Evolutionary conservation across 2,797 vertebrate genomes (phyloP).

Genomic region (Hydrolagus colliei): DNA sequence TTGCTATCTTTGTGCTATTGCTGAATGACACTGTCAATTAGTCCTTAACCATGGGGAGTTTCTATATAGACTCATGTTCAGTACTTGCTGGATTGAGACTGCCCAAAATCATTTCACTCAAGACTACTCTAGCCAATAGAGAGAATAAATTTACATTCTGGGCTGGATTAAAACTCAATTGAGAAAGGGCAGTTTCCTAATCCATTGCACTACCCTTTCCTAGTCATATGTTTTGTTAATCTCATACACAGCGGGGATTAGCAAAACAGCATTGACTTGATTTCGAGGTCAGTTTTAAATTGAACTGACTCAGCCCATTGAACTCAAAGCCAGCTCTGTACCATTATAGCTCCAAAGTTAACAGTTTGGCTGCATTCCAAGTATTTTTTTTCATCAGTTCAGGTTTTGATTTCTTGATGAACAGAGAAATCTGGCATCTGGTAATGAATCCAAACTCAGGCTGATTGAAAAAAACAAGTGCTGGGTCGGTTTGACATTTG

Average conservation of each 20-base stretch:
- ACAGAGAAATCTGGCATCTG: conserved; percentile 28
- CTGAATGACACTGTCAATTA: not conserved
- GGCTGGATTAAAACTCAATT: not conserved
- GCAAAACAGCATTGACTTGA: not conserved
- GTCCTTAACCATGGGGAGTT: not conserved
- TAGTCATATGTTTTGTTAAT: not conserved
- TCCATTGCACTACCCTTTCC: not conserved
- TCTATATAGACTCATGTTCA: not conserved
- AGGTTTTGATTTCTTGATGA: conserved; percentile 22
- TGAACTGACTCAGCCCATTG: not conserved
- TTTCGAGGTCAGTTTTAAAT: not conserved
- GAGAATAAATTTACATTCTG: not conserved
- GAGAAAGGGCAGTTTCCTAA: not conserved
- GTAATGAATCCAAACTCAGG: conserved; percentile 19
- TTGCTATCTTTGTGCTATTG: not conserved
- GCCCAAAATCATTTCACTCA: not conserved
- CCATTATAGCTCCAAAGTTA: not conserved
- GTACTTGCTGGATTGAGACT: not conserved
- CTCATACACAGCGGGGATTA: not conserved
- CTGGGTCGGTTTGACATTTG: conserved; percentile 29
- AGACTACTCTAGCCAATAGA: not conserved
- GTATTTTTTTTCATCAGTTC: conserved; percentile 18
- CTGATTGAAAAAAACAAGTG: conserved; percentile 26
- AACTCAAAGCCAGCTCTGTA: not conserved
- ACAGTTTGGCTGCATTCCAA: not conserved